Conservation (phyloP, 2,797 vertebrate genomes). For the Poeciliopsis turneri region DNA sequence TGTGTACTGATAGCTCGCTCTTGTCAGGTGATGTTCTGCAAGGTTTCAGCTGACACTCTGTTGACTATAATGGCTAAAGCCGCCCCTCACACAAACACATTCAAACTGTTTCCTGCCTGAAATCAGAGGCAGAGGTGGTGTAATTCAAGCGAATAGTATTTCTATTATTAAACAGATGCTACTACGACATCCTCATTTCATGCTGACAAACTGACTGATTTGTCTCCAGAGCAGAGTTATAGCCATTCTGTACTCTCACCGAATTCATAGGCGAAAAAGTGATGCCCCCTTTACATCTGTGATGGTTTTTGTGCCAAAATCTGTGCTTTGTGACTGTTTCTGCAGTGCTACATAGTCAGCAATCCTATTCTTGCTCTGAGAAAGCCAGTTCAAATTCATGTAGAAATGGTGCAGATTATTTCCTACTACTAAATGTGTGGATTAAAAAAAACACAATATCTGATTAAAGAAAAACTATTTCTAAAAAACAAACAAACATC, state of each 20-base stretch:
- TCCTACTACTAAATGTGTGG: not conserved
- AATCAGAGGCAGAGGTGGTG: conserved; percentile 20
- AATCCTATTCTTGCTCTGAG: not conserved
- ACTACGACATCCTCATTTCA: conserved; percentile 2
- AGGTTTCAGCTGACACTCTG: conserved; percentile 46
- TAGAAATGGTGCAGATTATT: not conserved
- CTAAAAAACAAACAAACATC: not conserved
- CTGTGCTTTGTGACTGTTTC: not conserved
- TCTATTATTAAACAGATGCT: conserved; percentile 40
- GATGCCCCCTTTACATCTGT: conserved; percentile 8
- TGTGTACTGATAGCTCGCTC: conserved; percentile 13
- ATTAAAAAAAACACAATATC: not conserved
- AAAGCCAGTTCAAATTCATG: not conserved
- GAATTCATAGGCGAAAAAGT: not conserved
- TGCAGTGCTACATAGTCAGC: not conserved
- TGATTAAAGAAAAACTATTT: not conserved
- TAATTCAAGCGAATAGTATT: conserved; percentile 4
- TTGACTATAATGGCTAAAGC: conserved; percentile 45
- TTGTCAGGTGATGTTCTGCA: conserved; percentile 36
- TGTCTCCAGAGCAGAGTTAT: conserved; percentile 7
- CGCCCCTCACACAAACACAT: conserved; percentile 9
- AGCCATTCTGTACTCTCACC: conserved; percentile 12
- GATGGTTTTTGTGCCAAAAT: not conserved
- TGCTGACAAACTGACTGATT: conserved; percentile 22
- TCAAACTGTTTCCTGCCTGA: conserved; percentile 8